A percentile compares a stretch with the other conserved stretches of the same genome.
phyloP scores from a whole-genome alignment of 2,113 vertebrate genomes.

The Proterorhinus semilunaris region DNA sequence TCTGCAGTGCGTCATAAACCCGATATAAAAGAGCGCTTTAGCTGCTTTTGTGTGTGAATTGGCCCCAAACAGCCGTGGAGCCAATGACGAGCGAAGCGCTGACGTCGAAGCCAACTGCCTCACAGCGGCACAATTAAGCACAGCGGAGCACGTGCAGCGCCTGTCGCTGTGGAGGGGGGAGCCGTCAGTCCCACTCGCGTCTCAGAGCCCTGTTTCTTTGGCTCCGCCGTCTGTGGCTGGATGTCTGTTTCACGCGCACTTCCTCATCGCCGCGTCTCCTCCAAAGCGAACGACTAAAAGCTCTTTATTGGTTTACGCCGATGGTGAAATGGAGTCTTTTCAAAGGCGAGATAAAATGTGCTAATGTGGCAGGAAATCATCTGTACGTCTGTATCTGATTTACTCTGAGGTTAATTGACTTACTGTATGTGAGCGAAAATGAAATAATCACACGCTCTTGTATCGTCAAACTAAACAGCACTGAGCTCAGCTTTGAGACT shows the following conservation, averaged over 20 bases:
- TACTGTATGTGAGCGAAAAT: background rate
- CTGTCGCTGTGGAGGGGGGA: slow-evolving; percentile 29
- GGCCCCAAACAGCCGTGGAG: background rate
- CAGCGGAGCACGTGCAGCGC: slow-evolving; percentile 27
- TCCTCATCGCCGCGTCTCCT: slow-evolving; percentile 15
- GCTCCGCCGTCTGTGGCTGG: slow-evolving; percentile 39
- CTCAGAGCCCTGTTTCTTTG: slow-evolving; percentile 42
- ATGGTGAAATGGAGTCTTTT: slow-evolving; percentile 32
- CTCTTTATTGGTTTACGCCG: slow-evolving; percentile 58
- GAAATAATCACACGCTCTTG: background rate
- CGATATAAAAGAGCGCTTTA: slow-evolving; percentile 52
- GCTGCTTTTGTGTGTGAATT: slow-evolving; percentile 32
- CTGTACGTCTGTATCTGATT: background rate
- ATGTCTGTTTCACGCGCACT: slow-evolving; percentile 2
- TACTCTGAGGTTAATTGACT: background rate
- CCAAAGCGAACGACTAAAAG: slow-evolving; percentile 46
- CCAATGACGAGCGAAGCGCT: background rate
- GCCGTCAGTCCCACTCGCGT: slow-evolving; percentile 49
- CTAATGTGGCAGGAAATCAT: background rate
- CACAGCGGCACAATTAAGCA: slow-evolving; percentile 34
- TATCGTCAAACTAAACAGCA: too few species aligned
- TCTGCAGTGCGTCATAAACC: slow-evolving; percentile 57
- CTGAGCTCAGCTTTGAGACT: background rate
- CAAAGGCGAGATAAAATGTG: slow-evolving; percentile 10
- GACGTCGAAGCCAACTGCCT: background rate